These are phyloP conservation scores for Asteroscopus sphinx DNA, from an alignment of 2,888 invertebrate species.

Conservation along the genomic window DNA sequence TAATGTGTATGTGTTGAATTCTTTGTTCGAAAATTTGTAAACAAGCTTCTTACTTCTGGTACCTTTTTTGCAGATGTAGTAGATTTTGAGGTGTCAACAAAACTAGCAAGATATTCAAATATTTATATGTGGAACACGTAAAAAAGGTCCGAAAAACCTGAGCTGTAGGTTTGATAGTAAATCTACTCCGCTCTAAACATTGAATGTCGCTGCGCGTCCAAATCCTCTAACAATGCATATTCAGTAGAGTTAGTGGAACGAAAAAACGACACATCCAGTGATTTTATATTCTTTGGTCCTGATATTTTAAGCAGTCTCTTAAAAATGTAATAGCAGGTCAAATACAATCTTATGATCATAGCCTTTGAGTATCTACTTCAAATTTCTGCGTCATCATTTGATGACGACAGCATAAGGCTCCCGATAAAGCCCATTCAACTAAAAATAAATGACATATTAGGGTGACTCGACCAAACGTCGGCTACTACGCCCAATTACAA, in stretches of 20 bases:
- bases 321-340: constrained; percentile 31
- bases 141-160: no score
- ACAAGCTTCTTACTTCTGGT: neutral
- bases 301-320: no score
- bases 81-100: neutral
- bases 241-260: no score
- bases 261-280: no score
- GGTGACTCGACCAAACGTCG: constrained; percentile 48
- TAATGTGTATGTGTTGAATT: constrained; percentile 11
- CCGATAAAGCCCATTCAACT: constrained; percentile 51
- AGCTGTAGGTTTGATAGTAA: no score
- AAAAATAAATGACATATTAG: constrained; percentile 61
- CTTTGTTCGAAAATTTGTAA: neutral
- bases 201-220: no score
- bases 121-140: neutral
- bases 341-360: constrained; percentile 24
- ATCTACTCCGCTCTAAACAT: no score
- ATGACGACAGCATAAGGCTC: constrained; percentile 29
- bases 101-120: neutral
- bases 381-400: constrained; percentile 19
- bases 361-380: constrained; percentile 9
- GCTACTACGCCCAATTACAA: constrained; percentile 53
- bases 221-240: no score
- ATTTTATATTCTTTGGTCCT: no score
- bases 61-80: neutral